Percentiles rank a stretch among this genome's conserved stretches.
Conservation (phyloP, 1,140 invertebrate genomes). For the Lordiphosa clarofinis region DNA sequence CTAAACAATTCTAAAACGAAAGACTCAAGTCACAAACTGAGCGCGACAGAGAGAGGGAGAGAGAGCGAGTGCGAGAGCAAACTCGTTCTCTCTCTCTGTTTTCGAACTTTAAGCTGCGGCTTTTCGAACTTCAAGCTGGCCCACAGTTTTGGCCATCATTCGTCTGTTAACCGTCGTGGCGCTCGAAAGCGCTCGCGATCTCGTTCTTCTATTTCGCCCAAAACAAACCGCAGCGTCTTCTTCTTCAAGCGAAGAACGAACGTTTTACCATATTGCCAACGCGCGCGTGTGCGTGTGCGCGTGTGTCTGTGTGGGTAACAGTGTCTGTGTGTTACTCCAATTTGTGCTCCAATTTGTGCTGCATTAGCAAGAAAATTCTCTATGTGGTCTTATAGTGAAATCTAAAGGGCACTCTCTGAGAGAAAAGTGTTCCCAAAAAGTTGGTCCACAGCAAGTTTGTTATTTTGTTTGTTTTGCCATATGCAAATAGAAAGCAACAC, state of each 20-base stretch:
- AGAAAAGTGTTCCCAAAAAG: slow-evolving; percentile 55
- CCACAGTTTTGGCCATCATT: slow-evolving; percentile 54
- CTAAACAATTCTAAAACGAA: slow-evolving; percentile 49
- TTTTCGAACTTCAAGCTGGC: slow-evolving; percentile 55
- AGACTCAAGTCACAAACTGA: slow-evolving; percentile 42
- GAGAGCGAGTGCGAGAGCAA: slow-evolving; percentile 5
- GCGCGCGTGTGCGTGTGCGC: slow-evolving; percentile 6
- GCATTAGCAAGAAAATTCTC: slow-evolving; percentile 16
- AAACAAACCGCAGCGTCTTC: slow-evolving; percentile 30
- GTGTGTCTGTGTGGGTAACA: slow-evolving; percentile 14
- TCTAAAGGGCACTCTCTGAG: neutral
- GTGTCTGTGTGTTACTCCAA: slow-evolving; percentile 46
- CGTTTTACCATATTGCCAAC: slow-evolving; percentile 42
- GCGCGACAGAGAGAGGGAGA: slow-evolving; percentile 8
- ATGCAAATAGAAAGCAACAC: slow-evolving; percentile 64
- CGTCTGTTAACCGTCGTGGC: slow-evolving; percentile 58
- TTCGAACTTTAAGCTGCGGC: slow-evolving; percentile 46
- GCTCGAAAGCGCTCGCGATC: slow-evolving; percentile 33
- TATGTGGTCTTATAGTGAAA: too few species aligned
- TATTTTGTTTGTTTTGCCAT: slow-evolving; percentile 45
- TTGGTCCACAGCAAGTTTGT: slow-evolving; percentile 42
- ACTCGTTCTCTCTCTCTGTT: slow-evolving; percentile 11
- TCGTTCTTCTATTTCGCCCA: neutral
- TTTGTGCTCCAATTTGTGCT: slow-evolving; percentile 39
- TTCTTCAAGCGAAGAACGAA: slow-evolving; percentile 67